Percentiles rank a stretch among this genome's conserved stretches.
These are phyloP conservation scores for Hipparchia sbordonii DNA, from an alignment of 2,888 invertebrate species.

Conservation along the genomic window DNA sequence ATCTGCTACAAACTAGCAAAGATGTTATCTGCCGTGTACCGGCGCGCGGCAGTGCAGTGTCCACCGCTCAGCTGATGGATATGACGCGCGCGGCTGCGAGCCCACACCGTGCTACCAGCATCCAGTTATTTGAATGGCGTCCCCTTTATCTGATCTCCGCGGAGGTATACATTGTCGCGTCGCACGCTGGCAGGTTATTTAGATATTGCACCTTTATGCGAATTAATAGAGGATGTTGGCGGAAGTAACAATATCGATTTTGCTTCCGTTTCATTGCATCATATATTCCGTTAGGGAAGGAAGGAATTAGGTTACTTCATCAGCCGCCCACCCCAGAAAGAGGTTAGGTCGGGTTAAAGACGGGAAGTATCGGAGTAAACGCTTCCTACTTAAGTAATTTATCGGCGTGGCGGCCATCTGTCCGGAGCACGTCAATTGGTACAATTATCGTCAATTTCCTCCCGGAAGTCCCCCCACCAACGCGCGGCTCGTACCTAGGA, in stretches of 20 bases:
- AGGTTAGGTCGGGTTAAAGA: conserved; percentile 5
- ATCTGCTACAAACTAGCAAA: neutral
- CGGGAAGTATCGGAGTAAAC: conserved; percentile 24
- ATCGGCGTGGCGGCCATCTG: conserved; percentile 26
- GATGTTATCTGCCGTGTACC: neutral
- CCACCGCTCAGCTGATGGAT: neutral
- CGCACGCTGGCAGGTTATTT: conserved; percentile 12
- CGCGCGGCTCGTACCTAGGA: conserved; percentile 39
- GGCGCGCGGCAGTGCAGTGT: neutral
- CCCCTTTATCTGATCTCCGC: conserved; percentile 20
- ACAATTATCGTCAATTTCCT: conserved; percentile 49
- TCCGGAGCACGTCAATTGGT: conserved; percentile 43
- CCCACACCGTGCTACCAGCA: neutral
- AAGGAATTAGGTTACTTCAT: neutral
- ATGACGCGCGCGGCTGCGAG: neutral
- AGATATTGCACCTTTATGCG: conserved; percentile 9
- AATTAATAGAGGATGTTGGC: neutral
- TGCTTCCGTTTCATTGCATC: neutral
- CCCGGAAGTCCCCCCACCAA: conserved; percentile 47
- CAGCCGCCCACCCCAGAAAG: conserved; percentile 9
- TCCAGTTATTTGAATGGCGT: conserved; percentile 6
- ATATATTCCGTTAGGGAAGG: no score
- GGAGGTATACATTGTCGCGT: conserved; percentile 11
- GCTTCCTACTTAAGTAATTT: conserved; percentile 35
- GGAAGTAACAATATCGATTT: neutral